A percentile compares a stretch with the other conserved stretches of the same genome.
phyloP scores from a whole-genome alignment of 2,113 vertebrate species.

The Australoheros scitulus region DNA sequence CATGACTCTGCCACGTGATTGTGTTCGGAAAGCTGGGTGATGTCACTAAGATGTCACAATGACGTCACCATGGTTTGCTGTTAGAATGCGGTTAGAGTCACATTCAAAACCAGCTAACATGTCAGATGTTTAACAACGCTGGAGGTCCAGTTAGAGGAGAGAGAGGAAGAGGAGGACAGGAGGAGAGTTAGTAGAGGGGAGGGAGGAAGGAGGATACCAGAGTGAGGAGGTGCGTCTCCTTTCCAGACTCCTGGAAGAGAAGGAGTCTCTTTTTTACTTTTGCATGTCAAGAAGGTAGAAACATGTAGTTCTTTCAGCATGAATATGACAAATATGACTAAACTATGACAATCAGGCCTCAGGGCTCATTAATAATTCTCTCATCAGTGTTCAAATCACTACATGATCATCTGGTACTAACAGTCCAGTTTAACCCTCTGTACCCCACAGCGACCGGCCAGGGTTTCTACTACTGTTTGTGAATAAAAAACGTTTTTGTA shows the following conservation, averaged over 20 bases:
- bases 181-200: constrained; percentile 41
- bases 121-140: constrained; percentile 47
- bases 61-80: constrained; percentile 47
- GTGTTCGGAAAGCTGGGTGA: constrained; percentile 68
- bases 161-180: constrained; percentile 23
- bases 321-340: neutral
- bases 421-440: neutral
- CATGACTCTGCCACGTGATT: constrained; percentile 61
- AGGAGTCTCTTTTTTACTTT: constrained; percentile 52
- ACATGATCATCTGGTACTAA: neutral
- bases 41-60: constrained; percentile 58
- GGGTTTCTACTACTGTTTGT: no score
- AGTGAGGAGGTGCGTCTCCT: constrained; percentile 56
- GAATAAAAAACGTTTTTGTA: no score
- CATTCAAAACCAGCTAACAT: constrained; percentile 56
- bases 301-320: constrained; percentile 12
- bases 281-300: neutral
- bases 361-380: neutral
- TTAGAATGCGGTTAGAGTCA: constrained; percentile 56
- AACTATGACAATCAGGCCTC: neutral
- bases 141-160: constrained; percentile 30
- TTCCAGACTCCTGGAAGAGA: constrained; percentile 72
- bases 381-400: neutral
- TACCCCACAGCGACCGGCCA: no score
- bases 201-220: constrained; percentile 59